phyloP scores from a whole-genome alignment of 2,113 vertebrate genomes.

The Dolichallabes microphthalmus region DNA sequence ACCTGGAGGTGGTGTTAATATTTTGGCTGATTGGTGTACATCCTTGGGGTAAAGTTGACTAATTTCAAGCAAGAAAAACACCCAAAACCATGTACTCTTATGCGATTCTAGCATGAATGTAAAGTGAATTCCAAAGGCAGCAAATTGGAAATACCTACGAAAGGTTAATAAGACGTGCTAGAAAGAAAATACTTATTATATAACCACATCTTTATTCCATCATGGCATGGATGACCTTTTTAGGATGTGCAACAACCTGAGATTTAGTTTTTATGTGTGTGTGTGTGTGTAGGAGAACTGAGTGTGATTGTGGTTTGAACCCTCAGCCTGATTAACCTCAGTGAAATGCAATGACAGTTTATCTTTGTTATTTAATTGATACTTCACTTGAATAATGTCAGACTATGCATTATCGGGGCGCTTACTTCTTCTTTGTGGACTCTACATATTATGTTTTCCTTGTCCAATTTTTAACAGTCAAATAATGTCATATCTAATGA shows the following conservation, averaged over 20 bases:
- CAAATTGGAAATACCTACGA: conserved; percentile 30
- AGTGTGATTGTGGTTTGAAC: background rate
- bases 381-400: conserved; percentile 41
- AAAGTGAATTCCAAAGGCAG: conserved; percentile 18
- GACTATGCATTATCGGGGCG: conserved; percentile 20
- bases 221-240: conserved; percentile 59
- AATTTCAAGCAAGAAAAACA: background rate
- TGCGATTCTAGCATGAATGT: background rate
- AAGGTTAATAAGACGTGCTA: conserved; percentile 53
- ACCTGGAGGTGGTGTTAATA: no score
- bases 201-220: conserved; percentile 51
- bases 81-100: background rate
- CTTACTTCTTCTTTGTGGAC: background rate
- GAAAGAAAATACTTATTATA: conserved; percentile 44
- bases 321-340: conserved; percentile 24
- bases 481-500: conserved; percentile 6
- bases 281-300: background rate
- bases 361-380: conserved; percentile 37
- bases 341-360: conserved; percentile 15
- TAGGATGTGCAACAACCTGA: conserved; percentile 38
- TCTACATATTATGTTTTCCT: background rate
- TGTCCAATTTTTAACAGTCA: background rate
- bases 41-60: background rate
- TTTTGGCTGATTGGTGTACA: background rate
- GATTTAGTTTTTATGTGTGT: background rate